A percentile compares a stretch with the other conserved stretches of the same genome.
These are phyloP conservation scores for Brenthis ino DNA, from an alignment of 2,888 invertebrate genomes.

Conservation along the genomic window DNA sequence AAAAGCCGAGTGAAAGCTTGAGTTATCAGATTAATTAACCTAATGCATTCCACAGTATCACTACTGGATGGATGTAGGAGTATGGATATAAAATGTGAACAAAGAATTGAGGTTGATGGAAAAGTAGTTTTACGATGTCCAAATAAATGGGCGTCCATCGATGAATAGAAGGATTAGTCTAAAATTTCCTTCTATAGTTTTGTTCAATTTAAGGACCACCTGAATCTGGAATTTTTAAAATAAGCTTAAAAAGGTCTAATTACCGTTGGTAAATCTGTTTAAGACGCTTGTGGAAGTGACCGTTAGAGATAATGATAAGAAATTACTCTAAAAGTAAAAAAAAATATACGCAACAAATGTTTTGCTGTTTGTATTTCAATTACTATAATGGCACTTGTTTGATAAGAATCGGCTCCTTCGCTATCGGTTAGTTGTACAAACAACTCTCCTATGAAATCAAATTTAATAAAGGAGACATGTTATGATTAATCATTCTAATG, in stretches of 20 bases:
- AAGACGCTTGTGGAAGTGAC: too few species aligned
- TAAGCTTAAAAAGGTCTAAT: too few species aligned
- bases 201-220: too few species aligned
- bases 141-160: background rate
- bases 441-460: background rate
- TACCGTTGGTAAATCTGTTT: too few species aligned
- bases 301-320: too few species aligned
- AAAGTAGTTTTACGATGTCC: background rate
- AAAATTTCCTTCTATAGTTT: too few species aligned
- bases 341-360: too few species aligned
- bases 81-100: conserved; percentile 13
- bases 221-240: too few species aligned
- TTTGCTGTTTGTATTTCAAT: too few species aligned
- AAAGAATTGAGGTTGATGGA: conserved; percentile 15
- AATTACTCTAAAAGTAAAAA: too few species aligned
- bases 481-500: conserved; percentile 10
- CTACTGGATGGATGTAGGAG: conserved; percentile 1
- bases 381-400: too few species aligned
- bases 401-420: too few species aligned
- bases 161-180: background rate
- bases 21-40: conserved; percentile 36
- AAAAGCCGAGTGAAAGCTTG: conserved; percentile 26
- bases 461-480: background rate
- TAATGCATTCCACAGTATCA: conserved; percentile 32
- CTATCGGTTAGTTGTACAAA: background rate